Conservation (phyloP, 2,797 vertebrate genomes). For the Oreochromis mossambicus region DNA sequence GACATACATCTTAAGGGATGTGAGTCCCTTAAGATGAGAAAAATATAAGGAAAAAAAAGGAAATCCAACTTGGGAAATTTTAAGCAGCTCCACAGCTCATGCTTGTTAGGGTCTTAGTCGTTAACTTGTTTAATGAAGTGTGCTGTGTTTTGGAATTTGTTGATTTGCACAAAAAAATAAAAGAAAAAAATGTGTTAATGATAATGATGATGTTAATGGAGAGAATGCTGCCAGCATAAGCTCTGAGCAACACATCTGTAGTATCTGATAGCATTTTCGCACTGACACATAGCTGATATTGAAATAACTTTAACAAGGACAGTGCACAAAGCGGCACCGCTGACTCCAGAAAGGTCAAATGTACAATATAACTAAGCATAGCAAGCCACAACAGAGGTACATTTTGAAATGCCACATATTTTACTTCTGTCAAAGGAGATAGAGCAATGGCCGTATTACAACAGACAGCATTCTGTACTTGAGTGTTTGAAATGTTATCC, state of each 20-base stretch:
- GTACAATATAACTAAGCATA: neutral
- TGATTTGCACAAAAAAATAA: slow-evolving; percentile 30
- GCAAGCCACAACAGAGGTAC: neutral
- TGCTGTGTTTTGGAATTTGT: slow-evolving; percentile 40
- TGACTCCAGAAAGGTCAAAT: neutral
- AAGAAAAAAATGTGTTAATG: slow-evolving; percentile 16
- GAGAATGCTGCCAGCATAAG: neutral
- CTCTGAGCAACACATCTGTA: slow-evolving; percentile 37
- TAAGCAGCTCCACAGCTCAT: neutral
- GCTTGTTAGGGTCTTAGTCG: slow-evolving; percentile 32
- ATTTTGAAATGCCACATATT: slow-evolving; percentile 24
- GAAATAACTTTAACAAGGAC: neutral
- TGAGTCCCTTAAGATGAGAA: neutral
- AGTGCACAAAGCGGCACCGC: neutral
- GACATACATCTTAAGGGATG: neutral
- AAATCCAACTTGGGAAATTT: neutral
- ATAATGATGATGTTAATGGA: slow-evolving; percentile 46
- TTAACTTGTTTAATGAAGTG: slow-evolving; percentile 51
- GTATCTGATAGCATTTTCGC: neutral
- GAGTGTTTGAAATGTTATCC: slow-evolving; percentile 64
- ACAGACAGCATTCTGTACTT: slow-evolving; percentile 49
- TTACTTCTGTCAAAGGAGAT: slow-evolving; percentile 42
- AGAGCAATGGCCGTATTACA: slow-evolving; percentile 35
- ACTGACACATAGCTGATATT: neutral
- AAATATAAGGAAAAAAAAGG: neutral